Evolutionary conservation across 2,888 invertebrate species (phyloP), one percentile per base, ranked within the genome.

Genomic region (Oscheius onirici): DNA sequence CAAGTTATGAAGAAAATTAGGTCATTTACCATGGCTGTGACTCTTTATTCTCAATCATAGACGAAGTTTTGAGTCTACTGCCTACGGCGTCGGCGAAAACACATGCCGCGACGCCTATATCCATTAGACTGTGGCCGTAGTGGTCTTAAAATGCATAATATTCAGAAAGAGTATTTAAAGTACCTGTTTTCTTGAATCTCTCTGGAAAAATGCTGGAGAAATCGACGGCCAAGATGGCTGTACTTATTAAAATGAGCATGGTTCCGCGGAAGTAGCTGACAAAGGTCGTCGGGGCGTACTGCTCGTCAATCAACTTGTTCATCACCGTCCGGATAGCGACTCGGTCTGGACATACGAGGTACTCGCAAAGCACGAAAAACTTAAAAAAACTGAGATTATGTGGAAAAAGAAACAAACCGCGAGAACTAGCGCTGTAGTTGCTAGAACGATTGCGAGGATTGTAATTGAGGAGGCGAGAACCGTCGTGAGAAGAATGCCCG

Each of bases 161-260:
- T 46, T 41, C 3, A 51, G 11, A 11, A 17, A 28, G 6, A 70
- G 10, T 5, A 22, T 22, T 17, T 61, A n/a, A n/a, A n/a, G n/a
- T n/a, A 60, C 93, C 93, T 0, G 95, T 94, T 89, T 99, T 99
- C 0, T 93, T 93, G 88, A 94, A 93, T 81, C 92, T 90, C 57
- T 93, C 89, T 0, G 97, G 96, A 88, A 95, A 97, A 63, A 92
- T 90, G 34, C 34, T 34, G 0, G 90, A 90, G 87, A 99, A 99
- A 89, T 99, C 99, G 0, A 99, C 95, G 0, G 95, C 97, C 71
- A 97, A 89, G 80, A 99, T 97, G 77, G 93, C 93, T 68, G 94
- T 90, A 0, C 91, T 91, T 3, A 95, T 93, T 57, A 93, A 90
- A 11, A 94, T 65, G 71, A 86, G 72, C 15, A 80, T 71, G 20